Percentiles rank a stretch among this genome's conserved stretches.
Evolutionary conservation across 2,113 vertebrate genomes (phyloP).

Genomic region (Thamnophis sirtalis): DNA sequence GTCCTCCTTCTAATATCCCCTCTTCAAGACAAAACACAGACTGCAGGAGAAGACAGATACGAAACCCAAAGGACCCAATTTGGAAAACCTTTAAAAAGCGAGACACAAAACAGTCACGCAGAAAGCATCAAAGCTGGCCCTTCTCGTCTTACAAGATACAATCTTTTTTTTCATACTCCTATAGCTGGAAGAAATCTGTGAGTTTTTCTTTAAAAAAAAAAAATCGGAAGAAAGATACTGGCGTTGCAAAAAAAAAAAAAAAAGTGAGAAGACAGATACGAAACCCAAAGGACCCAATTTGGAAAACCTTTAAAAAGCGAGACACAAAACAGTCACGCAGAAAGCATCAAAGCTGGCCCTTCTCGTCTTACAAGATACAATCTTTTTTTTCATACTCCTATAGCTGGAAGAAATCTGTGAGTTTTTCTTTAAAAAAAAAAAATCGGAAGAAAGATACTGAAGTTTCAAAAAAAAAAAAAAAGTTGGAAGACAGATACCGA

Average conservation of each 20-base stretch:
- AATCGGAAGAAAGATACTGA: not conserved
- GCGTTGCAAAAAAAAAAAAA: not conserved
- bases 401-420: not conserved
- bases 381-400: not conserved
- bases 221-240: not conserved
- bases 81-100: not conserved
- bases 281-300: not conserved
- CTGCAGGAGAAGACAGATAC: not conserved
- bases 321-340: not conserved
- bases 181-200: not conserved
- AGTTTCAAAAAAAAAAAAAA: not conserved
- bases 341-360: not conserved
- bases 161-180: not conserved
- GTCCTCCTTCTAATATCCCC: not conserved
- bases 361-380: not conserved
- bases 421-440: not conserved
- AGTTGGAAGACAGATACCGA: not conserved
- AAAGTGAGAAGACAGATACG: not conserved
- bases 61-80: not conserved
- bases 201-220: not conserved
- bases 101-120: not conserved
- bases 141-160: not conserved
- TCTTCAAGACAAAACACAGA: not conserved
- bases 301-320: not conserved
- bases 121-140: not conserved